Evolutionary conservation across 23 tunicate genomes (phyloP).

Genomic region (Trididemnum miniatum): DNA sequence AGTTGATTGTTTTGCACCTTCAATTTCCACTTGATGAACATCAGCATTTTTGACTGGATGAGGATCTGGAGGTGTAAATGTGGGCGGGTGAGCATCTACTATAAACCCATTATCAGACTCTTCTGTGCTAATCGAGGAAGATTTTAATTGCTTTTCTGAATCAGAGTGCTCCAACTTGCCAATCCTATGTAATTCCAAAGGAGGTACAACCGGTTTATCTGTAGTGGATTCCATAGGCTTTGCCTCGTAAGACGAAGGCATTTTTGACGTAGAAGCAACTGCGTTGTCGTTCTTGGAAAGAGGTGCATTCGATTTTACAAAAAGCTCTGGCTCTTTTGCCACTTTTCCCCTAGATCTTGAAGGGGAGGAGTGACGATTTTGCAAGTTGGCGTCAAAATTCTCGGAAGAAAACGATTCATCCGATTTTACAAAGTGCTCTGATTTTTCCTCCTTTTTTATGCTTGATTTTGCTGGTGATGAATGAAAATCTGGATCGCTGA

Average conservation of each 20-base stretch:
- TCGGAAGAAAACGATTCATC: background rate
- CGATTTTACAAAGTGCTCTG: background rate
- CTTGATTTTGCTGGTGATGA: background rate
- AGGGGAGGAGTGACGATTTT: background rate
- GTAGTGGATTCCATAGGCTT: background rate
- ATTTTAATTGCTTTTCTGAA: background rate
- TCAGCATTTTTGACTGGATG: background rate
- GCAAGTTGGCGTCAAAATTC: background rate
- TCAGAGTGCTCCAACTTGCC: background rate
- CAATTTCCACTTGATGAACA: constrained; percentile 17
- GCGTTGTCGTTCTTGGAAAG: background rate
- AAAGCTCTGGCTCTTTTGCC: background rate
- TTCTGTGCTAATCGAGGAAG: background rate
- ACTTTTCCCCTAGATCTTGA: background rate
- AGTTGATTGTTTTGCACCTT: background rate
- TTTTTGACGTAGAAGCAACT: background rate
- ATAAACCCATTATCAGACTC: too few species aligned
- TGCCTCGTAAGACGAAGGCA: too few species aligned
- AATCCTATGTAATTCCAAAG: background rate
- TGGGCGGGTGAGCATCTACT: too few species aligned
- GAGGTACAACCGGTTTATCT: background rate
- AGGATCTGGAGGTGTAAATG: background rate
- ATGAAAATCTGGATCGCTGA: too few species aligned
- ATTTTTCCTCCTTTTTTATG: background rate
- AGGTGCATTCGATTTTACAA: background rate